Base-by-base conservation (phyloP, 2,113 vertebrate genomes). In the Salvelinus namaycush region DNA sequence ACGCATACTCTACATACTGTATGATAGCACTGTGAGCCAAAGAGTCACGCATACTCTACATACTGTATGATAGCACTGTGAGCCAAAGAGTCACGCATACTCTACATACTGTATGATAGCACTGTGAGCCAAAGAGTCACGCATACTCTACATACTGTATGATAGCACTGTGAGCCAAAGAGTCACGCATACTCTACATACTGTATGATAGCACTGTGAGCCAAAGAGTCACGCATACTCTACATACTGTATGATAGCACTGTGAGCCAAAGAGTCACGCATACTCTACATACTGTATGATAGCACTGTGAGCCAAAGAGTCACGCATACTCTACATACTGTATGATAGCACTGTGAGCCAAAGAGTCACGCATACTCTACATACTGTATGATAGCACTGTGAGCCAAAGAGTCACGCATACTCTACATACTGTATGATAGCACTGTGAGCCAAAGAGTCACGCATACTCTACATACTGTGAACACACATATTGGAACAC, bases 391-490 rank as follows among this genome's bases (percentile, higher is more conserved):
- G 34, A 7, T 34, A 13, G 48, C 12, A 51, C 9, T 4, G 13
- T 14, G 48, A 51, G 48, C 3, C 48, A 51, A 34, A 7, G 34
- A 34, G 48, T 51, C 24, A 51, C 29, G 18, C 71, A 67, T 24
- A 24, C 24, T 24, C 24, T 5, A 68, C 27, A 26, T 29, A 34
- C 31, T 34, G 31, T 34, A 34, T 44, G 39, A 11, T 44, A 14
- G 14, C 14, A 54, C 12, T 18, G 16, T 18, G 51, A 54, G 51
- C 4, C 51, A 54, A 44, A 11, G 39, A 44, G 51, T 54, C 66
- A 79, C 59, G 26, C 26, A 39, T 16, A 68, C 44, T 69, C 49
- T 12, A 72, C 74, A n/a, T 65, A 67, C 77, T 75, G 16, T 74
- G 5, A 0, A 51, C 60, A 82, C 1, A 68, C 68, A 78, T 18